Percentiles rank a stretch among this genome's conserved stretches.
Conservation (phyloP, 1,140 invertebrate genomes). For the Drosophila insularis region DNA sequence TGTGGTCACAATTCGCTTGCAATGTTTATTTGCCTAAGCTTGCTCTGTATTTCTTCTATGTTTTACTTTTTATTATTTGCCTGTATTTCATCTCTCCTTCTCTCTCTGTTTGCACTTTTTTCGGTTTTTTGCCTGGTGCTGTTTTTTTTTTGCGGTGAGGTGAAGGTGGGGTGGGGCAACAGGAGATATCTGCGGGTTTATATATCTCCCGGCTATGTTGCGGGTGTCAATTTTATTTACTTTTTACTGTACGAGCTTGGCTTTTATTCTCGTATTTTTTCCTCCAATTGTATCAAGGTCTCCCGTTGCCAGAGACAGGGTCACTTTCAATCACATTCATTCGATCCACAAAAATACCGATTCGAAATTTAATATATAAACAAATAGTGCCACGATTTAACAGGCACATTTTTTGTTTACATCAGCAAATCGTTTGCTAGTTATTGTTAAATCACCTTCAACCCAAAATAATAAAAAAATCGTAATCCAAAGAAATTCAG, state of each 20-base stretch:
- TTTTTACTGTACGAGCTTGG: conserved; percentile 56
- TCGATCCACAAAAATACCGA: conserved; percentile 27
- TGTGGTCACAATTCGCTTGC: conserved; percentile 36
- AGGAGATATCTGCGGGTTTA: conserved; percentile 21
- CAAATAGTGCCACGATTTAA: not conserved
- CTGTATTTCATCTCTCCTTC: not conserved
- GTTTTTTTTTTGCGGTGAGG: conserved; percentile 20
- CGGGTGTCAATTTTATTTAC: conserved; percentile 63
- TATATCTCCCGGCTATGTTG: conserved; percentile 37
- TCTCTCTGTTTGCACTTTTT: conserved; percentile 31
- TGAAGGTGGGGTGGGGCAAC: not conserved
- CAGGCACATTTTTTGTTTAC: not conserved
- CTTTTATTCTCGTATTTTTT: conserved; percentile 48
- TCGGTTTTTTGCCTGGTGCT: conserved; percentile 17
- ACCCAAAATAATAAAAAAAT: too few relatives aligned
- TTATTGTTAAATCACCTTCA: too few relatives aligned
- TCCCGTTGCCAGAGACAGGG: not conserved
- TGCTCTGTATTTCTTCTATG: conserved; percentile 61
- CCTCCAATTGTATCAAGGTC: not conserved
- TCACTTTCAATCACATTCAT: conserved; percentile 4
- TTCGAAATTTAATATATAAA: conserved; percentile 5
- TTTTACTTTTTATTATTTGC: not conserved
- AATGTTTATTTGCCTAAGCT: conserved; percentile 71
- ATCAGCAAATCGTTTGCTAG: too few relatives aligned
- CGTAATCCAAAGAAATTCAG: too few relatives aligned